Evolutionary conservation across 2,888 invertebrate species (phyloP).

Genomic region (Orchesella flavescens): DNA sequence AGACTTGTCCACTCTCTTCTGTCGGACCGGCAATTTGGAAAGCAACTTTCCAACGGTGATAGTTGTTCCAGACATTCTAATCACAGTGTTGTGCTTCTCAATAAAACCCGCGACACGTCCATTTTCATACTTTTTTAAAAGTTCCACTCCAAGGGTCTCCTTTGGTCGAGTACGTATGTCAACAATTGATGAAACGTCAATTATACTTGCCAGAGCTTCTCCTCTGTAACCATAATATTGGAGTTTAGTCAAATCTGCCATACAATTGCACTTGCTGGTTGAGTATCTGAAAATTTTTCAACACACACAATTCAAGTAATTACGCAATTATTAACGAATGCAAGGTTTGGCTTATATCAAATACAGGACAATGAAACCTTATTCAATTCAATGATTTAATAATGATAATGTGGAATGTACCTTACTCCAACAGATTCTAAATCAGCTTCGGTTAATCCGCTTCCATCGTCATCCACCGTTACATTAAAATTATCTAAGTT

Average conservation of each 20-base stretch:
- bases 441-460: conserved; percentile 79
- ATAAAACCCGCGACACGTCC: conserved; percentile 75
- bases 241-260: conserved; percentile 77
- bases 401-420: too few relatives aligned
- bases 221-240: conserved; percentile 81
- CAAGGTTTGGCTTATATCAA: too few relatives aligned
- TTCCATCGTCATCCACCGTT: conserved; percentile 86
- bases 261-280: conserved; percentile 80
- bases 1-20: conserved; percentile 76
- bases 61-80: conserved; percentile 83
- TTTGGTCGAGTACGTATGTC: conserved; percentile 78
- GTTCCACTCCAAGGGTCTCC: conserved; percentile 76
- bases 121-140: conserved; percentile 77
- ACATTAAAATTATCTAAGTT: conserved; percentile 79
- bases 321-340: not conserved
- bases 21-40: conserved; percentile 79
- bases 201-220: conserved; percentile 81
- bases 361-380: too few relatives aligned
- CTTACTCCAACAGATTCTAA: conserved; percentile 79
- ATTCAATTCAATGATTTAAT: too few relatives aligned
- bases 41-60: conserved; percentile 81
- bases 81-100: conserved; percentile 72
- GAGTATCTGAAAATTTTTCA: conserved; percentile 75
- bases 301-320: not conserved
- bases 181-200: conserved; percentile 77